These are phyloP conservation scores for Temnopleurus reevesii DNA, from an alignment of 53 echinoderm and acorn worm species.

Conservation along the genomic window DNA sequence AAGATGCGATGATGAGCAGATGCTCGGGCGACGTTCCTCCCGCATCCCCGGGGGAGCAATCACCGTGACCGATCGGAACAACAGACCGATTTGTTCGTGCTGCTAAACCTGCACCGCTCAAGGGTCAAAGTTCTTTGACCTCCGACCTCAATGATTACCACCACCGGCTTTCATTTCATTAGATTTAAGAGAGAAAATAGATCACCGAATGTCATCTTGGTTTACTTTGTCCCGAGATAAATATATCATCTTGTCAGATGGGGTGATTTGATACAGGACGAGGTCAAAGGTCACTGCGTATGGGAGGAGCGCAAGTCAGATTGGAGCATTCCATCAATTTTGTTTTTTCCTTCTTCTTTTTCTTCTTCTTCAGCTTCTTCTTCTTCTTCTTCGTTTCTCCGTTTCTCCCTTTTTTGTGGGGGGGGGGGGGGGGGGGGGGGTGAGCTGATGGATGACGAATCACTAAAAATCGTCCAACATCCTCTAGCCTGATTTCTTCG, in stretches of 20 bases:
- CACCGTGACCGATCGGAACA: background rate
- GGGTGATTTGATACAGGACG: background rate
- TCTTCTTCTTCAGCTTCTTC: no score
- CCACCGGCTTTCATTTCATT: background rate
- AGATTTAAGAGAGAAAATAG: background rate
- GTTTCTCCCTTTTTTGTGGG: no score
- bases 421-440: no score
- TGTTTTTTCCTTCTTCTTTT: no score
- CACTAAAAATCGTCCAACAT: no score
- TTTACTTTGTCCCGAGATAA: background rate
- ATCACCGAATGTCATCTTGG: conserved; percentile 2
- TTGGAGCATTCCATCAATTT: no score
- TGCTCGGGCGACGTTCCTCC: background rate
- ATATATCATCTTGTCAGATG: conserved; percentile 7
- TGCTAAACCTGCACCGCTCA: background rate
- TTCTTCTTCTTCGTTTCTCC: no score
- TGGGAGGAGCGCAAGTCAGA: no score
- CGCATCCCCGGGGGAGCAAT: background rate
- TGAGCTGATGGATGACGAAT: no score
- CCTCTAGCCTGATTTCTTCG: no score
- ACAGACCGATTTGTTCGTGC: background rate
- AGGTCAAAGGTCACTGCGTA: no score
- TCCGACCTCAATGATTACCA: background rate
- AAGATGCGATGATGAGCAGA: background rate
- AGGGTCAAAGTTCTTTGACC: conserved; percentile 23